phyloP scores from a whole-genome alignment of 2,113 vertebrate species.

The Cyanoliseus patagonus region DNA sequence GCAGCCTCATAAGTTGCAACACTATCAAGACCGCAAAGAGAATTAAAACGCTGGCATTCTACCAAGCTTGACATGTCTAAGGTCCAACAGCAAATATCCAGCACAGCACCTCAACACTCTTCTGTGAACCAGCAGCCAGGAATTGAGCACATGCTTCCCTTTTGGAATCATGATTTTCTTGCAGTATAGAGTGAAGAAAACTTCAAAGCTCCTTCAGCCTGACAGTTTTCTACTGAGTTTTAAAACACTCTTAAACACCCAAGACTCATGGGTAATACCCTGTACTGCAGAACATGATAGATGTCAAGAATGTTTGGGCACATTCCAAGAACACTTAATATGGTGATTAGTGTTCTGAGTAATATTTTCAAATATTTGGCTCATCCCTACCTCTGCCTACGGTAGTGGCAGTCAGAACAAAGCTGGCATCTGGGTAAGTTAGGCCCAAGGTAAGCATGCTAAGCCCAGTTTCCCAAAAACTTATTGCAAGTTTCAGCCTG shows the following conservation, averaged over 20 bases:
- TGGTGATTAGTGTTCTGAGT: not conserved
- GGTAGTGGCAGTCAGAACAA: not conserved
- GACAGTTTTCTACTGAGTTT: not conserved
- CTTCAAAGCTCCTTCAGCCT: not conserved
- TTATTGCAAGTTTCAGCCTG: not conserved
- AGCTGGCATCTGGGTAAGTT: not conserved
- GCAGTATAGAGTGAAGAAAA: not conserved
- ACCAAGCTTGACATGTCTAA: not conserved
- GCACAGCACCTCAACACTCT: not conserved
- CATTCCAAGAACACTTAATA: not conserved
- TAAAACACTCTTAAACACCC: not conserved
- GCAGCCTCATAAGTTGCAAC: not conserved
- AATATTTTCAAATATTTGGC: not conserved
- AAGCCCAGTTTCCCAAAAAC: not conserved
- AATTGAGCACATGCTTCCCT: not conserved
- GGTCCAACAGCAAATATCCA: not conserved
- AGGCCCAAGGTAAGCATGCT: not conserved
- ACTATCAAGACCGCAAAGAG: not conserved
- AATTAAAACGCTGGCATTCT: not conserved
- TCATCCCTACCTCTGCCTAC: not conserved
- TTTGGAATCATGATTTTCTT: not conserved
- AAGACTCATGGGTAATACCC: not conserved
- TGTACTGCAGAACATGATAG: fast-evolving
- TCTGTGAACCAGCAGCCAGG: not conserved
- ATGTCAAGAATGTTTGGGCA: not conserved